These are phyloP conservation scores for Lasioglossum villosulum DNA, from an alignment of 2,888 invertebrate genomes.

Conservation along the genomic window DNA sequence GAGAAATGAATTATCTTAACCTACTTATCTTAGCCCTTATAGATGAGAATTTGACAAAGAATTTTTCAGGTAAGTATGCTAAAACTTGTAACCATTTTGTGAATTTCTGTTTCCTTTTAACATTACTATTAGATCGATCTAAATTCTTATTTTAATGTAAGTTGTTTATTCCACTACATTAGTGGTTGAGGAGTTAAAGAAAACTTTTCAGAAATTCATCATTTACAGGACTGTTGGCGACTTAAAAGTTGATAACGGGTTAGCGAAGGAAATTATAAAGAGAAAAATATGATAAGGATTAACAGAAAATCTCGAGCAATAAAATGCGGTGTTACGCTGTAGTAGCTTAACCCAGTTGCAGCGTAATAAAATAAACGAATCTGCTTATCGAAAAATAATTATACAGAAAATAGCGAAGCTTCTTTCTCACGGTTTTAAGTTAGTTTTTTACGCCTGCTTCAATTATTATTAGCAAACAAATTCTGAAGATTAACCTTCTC, in stretches of 20 bases:
- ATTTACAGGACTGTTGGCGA: neutral
- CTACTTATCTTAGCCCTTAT: neutral
- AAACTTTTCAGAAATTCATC: neutral
- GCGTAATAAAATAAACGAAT: neutral
- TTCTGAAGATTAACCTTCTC: neutral
- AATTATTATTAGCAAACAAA: neutral
- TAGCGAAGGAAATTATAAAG: neutral
- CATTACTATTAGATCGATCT: neutral
- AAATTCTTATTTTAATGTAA: neutral
- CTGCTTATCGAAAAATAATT: neutral
- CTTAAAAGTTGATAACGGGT: neutral
- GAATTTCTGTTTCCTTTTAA: neutral
- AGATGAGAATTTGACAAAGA: neutral
- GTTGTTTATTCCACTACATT: neutral
- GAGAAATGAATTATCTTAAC: neutral
- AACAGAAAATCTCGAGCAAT: neutral
- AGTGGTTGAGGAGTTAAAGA: neutral
- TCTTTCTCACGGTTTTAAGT: neutral
- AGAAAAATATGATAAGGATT: neutral
- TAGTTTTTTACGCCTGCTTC: neutral
- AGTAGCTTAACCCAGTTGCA: neutral
- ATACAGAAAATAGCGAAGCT: neutral
- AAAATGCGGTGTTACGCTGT: neutral
- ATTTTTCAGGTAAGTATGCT: neutral
- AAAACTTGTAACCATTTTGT: no score